Conservation (phyloP, 2,888 invertebrate genomes). For the Onthophagus sagittarius region DNA sequence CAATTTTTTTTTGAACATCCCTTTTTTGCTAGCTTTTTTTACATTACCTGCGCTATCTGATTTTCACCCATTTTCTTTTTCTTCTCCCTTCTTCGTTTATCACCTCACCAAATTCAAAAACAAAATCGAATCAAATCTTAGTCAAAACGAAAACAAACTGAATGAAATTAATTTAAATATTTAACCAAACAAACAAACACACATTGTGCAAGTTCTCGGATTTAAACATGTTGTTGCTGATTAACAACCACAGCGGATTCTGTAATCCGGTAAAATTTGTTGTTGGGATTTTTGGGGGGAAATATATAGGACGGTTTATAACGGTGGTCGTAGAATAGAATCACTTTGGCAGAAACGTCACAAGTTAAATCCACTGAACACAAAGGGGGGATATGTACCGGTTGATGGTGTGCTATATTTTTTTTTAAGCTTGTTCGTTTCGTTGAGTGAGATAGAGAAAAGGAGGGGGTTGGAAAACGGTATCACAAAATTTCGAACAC, state of each 20-base stretch:
- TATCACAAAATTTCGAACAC: not conserved
- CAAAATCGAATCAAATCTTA: not conserved
- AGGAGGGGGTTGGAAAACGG: not conserved
- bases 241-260: not conserved
- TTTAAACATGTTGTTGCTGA: not conserved
- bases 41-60: constrained; percentile 56
- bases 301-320: too few species aligned
- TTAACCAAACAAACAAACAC: not conserved
- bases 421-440: not conserved
- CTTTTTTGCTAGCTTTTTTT: not conserved
- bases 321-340: not conserved
- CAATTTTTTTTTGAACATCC: not conserved
- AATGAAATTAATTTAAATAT: too few species aligned
- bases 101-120: not conserved
- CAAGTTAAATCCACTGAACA: not conserved
- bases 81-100: constrained; percentile 25
- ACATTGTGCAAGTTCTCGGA: not conserved
- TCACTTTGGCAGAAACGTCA: not conserved
- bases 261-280: not conserved
- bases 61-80: constrained; percentile 52
- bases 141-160: too few species aligned
- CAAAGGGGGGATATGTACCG: not conserved
- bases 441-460: not conserved
- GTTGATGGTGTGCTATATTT: not conserved
- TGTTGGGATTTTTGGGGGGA: not conserved